Evolutionary conservation across 2,113 vertebrate genomes (phyloP), one percentile per base, ranked within the genome.

Genomic region (Saguinus midas): DNA sequence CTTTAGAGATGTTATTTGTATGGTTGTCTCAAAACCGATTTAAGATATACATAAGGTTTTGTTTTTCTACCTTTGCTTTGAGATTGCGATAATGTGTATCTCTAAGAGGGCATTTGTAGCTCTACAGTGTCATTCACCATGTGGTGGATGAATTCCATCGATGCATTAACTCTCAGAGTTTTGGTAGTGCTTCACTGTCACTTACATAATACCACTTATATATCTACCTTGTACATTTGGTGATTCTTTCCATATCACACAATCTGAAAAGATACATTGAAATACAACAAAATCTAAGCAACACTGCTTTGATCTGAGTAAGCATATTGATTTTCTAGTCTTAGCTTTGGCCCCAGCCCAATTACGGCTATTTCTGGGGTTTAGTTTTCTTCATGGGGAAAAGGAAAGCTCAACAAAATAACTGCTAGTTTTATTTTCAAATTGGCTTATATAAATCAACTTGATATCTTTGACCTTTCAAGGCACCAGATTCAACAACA

Each of bases 1-100:
- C 45, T 40, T 5, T 76, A 70, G 35, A 43, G n/a, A 0, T 4
- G 0, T 6, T 55, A 16, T 48, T 72, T 23, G 2, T 76, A 57
- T 14, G 45, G 32, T 90, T 90, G 2, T 78, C 57, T 16, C 11
- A 68, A 89, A 91, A 55, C 12, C 78, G 6, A 40, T n/a, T 29
- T 86, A 12, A 40, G 10, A 17, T 23, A 43, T 27, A 18, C 2
- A 6, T 27, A 50, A 21, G 5, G 8, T 0, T 80, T 55, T 57
- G 1, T 32, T 37, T 37, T 32, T 43, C 81, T 18, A 13, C 23
- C 29, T 64, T 75, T 27, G 3, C 45, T 73, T 66, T 37, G 9
- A 32, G 32, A 58, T n/a, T 78, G 1, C 45, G 13, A 45, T 55
- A 32, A 37, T n/a, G 8, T 25, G 29, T 32, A 18, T 85, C 68